phyloP scores from a whole-genome alignment of 2,113 vertebrate genomes.

The Aptenodytes patagonicus region DNA sequence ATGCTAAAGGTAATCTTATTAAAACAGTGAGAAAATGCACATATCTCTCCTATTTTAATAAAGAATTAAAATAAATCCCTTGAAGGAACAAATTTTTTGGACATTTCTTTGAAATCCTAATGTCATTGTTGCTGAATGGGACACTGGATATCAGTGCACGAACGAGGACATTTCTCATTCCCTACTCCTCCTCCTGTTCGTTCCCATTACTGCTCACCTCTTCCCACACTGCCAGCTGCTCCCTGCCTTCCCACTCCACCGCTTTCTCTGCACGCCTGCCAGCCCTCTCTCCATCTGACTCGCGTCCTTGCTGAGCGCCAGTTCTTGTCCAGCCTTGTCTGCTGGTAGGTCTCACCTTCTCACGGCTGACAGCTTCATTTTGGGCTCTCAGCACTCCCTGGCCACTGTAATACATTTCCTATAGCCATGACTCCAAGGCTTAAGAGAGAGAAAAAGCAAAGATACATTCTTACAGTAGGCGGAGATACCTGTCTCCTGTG shows the following conservation, averaged over 20 bases:
- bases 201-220: not conserved
- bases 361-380: not conserved
- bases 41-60: not conserved
- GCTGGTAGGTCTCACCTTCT: not conserved
- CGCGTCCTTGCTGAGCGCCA: fast-evolving
- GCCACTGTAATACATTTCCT: not conserved
- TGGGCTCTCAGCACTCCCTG: not conserved
- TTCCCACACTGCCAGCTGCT: not conserved
- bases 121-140: not conserved
- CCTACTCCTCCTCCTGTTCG: not conserved
- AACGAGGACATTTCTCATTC: not conserved
- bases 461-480: fast-evolving
- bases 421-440: not conserved
- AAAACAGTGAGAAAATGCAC: not conserved
- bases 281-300: not conserved
- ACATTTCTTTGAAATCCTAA: not conserved
- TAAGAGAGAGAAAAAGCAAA: not conserved
- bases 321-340: not conserved
- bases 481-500: not conserved
- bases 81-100: not conserved
- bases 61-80: not conserved
- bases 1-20: not conserved
- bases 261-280: not conserved
- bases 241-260: not conserved
- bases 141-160: not conserved